Percentiles rank a stretch among this genome's conserved stretches.
phyloP scores from a whole-genome alignment of 2,113 vertebrate genomes.

The Sinocyclocheilus anophthalmus region DNA sequence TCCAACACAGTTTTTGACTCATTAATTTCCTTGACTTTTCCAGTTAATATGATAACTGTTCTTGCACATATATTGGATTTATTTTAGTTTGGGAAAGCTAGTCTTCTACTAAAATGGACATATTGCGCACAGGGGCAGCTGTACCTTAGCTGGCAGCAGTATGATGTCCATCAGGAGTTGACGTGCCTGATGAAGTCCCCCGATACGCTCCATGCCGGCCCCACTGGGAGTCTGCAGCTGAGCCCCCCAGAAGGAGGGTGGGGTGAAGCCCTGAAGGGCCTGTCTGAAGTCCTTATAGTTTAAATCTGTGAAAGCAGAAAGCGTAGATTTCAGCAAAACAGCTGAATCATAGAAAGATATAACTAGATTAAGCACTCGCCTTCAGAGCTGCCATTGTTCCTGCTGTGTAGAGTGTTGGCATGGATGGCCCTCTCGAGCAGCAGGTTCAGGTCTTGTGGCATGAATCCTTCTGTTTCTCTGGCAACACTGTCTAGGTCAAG shows the following conservation, averaged over 20 bases:
- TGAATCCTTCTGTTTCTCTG: conserved; percentile 88
- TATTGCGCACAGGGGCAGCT: not conserved
- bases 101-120: not conserved
- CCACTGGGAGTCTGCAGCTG: conserved; percentile 83
- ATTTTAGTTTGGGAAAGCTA: not conserved
- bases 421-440: conserved; percentile 90
- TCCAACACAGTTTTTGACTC: not conserved
- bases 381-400: conserved; percentile 46
- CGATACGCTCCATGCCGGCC: conserved; percentile 84
- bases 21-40: not conserved
- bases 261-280: conserved; percentile 85
- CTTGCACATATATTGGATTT: not conserved
- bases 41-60: not conserved
- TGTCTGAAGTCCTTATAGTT: conserved; percentile 82
- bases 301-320: conserved; percentile 73
- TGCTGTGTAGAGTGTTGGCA: conserved; percentile 69
- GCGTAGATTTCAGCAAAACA: conserved; percentile 14
- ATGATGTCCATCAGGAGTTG: conserved; percentile 90
- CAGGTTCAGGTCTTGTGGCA: conserved; percentile 85
- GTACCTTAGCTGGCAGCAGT: conserved; percentile 92
- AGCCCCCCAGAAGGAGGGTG: conserved; percentile 84
- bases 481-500: conserved; percentile 81
- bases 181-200: conserved; percentile 87
- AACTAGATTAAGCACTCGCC: conserved; percentile 62
- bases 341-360: not conserved